A percentile compares a stretch with the other conserved stretches of the same genome.
phyloP scores from a whole-genome alignment of 2,888 invertebrate species.

The Laothoe populi region DNA sequence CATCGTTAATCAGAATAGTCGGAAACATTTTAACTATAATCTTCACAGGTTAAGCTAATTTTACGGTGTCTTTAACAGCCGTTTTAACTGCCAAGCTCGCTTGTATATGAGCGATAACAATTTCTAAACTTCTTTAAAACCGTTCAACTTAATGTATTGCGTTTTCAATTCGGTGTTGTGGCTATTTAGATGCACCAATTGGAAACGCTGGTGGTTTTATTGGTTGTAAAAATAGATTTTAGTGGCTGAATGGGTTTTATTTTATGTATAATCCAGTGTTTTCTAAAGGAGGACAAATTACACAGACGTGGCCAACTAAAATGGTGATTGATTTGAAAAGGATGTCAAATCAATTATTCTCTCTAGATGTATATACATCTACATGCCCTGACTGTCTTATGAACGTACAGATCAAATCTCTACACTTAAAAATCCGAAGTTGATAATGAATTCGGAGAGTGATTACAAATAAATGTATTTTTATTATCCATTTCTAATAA shows the following conservation, averaged over 20 bases:
- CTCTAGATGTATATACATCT: no score
- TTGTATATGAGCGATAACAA: slow-evolving; percentile 15
- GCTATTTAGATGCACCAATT: slow-evolving; percentile 1
- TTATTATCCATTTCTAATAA: no score
- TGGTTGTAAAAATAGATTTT: slow-evolving; percentile 5
- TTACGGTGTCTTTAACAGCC: slow-evolving; percentile 27
- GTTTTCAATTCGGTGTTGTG: slow-evolving; percentile 9
- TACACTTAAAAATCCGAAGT: no score
- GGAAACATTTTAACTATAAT: slow-evolving; percentile 22
- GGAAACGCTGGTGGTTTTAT: not conserved
- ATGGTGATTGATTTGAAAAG: no score
- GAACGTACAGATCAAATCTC: no score
- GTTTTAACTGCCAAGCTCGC: slow-evolving; percentile 16
- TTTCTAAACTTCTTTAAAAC: not conserved
- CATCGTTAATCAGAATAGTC: slow-evolving; percentile 33
- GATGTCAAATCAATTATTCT: no score
- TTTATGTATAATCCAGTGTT: not conserved
- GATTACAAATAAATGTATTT: no score
- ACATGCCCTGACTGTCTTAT: no score
- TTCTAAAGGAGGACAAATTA: no score
- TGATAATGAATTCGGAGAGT: no score
- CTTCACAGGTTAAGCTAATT: slow-evolving; percentile 20
- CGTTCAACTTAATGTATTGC: slow-evolving; percentile 5
- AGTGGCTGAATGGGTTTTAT: not conserved
- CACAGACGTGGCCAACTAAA: no score